Percentiles rank a stretch among this genome's conserved stretches.
phyloP scores from a whole-genome alignment of 2,113 vertebrate species.

The Charina bottae region DNA sequence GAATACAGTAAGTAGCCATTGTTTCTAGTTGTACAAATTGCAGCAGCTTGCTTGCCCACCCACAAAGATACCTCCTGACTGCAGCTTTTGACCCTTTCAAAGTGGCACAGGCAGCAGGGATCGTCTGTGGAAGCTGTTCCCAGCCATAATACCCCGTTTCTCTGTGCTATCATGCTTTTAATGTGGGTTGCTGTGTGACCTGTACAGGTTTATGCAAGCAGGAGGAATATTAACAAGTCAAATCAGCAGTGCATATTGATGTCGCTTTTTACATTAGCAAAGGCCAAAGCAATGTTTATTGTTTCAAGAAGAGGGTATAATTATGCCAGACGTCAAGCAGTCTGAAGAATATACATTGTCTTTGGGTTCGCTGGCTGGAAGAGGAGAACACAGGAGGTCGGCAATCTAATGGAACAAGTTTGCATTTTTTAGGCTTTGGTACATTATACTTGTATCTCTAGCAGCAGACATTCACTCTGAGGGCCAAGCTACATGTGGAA shows the following conservation, averaged over 20 bases:
- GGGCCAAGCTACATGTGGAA: background rate
- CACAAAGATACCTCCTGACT: background rate
- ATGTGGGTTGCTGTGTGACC: conserved; percentile 40
- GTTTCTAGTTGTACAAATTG: background rate
- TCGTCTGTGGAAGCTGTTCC: no score
- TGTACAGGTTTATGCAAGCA: conserved; percentile 46
- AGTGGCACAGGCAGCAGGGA: background rate
- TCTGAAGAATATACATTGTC: conserved; percentile 68
- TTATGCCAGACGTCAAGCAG: conserved; percentile 74
- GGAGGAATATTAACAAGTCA: conserved; percentile 68
- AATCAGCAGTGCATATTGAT: conserved; percentile 65
- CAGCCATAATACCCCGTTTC: background rate
- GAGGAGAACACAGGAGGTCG: conserved; percentile 44
- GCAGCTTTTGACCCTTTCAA: background rate
- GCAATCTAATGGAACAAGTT: conserved; percentile 11
- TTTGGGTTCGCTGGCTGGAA: conserved; percentile 66
- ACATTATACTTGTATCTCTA: conserved; percentile 34
- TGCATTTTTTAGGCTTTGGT: conserved; percentile 28
- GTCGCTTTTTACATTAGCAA: conserved; percentile 53
- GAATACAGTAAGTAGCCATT: background rate
- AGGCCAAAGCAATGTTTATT: conserved; percentile 70
- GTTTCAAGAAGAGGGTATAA: conserved; percentile 73
- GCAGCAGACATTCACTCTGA: conserved; percentile 16
- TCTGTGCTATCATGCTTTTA: background rate
- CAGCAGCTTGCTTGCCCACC: background rate